Percentiles rank a stretch among this genome's conserved stretches.
Conservation (phyloP, 2,888 invertebrate species). For the Folsomia manolachei region DNA sequence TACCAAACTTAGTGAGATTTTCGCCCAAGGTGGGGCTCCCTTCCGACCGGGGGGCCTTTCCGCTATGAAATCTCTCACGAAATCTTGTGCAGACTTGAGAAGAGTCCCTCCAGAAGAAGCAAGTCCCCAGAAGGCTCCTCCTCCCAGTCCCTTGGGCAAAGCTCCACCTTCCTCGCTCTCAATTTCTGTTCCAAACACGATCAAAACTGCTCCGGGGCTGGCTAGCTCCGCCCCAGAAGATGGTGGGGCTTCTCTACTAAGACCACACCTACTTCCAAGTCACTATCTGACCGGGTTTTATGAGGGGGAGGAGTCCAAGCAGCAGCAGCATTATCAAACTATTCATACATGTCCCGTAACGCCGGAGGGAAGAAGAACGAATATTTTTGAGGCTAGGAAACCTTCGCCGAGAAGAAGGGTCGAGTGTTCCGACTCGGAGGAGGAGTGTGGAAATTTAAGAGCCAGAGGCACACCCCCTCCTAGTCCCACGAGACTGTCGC, state of each 20-base stretch:
- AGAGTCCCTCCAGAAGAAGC: constrained; percentile 20
- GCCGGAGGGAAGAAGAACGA: neutral
- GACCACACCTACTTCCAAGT: neutral
- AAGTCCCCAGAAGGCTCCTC: neutral
- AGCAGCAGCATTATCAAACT: constrained; percentile 33
- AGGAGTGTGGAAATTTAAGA: no score
- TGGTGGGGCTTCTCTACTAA: neutral
- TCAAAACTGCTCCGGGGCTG: neutral
- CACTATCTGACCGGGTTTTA: constrained; percentile 25
- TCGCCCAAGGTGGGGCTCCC: constrained; percentile 22
- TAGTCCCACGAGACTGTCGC: constrained; percentile 22
- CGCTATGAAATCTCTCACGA: constrained; percentile 39
- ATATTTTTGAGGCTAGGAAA: neutral
- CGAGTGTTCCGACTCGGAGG: constrained; percentile 27
- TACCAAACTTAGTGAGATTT: constrained; percentile 47
- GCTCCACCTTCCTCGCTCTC: neutral
- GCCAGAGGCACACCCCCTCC: no score
- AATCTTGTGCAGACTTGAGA: constrained; percentile 46
- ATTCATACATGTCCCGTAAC: constrained; percentile 19
- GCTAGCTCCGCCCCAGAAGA: neutral
- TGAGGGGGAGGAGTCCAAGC: constrained; percentile 5
- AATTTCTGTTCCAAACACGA: neutral
- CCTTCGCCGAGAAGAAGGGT: neutral
- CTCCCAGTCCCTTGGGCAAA: neutral
- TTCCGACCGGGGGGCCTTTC: constrained; percentile 23